phyloP scores from a whole-genome alignment of 2,113 vertebrate species.

The Jacana jacana region DNA sequence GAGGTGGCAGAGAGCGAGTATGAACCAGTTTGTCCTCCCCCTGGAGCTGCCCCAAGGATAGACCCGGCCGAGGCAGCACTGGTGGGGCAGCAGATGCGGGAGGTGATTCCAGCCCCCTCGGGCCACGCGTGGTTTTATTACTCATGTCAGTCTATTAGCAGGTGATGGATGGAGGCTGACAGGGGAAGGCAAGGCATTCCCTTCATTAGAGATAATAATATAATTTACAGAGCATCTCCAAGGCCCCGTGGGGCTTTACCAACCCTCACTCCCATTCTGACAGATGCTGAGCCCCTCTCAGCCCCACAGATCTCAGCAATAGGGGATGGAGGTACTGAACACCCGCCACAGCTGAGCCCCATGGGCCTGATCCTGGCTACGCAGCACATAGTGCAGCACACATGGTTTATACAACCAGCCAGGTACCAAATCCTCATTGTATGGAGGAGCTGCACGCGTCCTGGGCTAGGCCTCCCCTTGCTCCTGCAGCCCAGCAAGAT shows the following conservation, averaged over 20 bases:
- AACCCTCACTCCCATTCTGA: background rate
- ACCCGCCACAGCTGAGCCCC: background rate
- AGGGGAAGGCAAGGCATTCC: background rate
- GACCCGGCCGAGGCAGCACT: fast-evolving
- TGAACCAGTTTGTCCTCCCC: background rate
- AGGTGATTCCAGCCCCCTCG: background rate
- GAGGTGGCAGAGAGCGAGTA: background rate
- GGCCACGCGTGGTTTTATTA: background rate
- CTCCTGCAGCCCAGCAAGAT: background rate
- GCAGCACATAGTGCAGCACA: background rate
- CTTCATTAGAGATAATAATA: conserved; percentile 28
- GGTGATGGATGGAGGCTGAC: conserved; percentile 36
- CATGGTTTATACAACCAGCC: background rate
- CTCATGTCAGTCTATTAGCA: background rate
- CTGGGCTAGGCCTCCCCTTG: background rate
- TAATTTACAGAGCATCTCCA: conserved; percentile 10
- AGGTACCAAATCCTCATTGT: background rate
- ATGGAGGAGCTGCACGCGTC: background rate
- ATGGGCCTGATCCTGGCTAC: background rate
- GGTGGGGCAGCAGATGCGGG: background rate
- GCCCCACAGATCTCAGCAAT: background rate
- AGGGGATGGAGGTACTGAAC: background rate
- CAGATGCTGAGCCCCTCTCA: background rate
- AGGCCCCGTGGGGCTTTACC: background rate
- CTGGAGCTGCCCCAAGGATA: background rate